Evolutionary conservation across 2,797 vertebrate species (phyloP), one percentile per base, ranked within the genome.

Genomic region (Peromyscus melanophrys): DNA sequence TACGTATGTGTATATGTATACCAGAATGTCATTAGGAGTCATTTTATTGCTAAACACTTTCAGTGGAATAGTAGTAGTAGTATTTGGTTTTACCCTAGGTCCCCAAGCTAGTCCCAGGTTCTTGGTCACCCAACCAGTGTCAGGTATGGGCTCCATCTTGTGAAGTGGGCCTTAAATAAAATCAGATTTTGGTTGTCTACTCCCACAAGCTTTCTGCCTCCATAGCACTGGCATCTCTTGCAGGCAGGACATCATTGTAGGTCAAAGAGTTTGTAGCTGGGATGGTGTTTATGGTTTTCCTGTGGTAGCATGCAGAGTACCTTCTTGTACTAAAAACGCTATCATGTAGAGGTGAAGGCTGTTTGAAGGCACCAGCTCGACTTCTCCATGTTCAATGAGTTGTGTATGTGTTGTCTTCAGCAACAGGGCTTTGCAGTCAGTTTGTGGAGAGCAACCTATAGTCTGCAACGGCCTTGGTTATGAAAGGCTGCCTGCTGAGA

Each of bases 401-500:
- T 69, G 43, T 67, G 43, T 49, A 11, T 14, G 21, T 67, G 63
- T 52, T 25, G 43, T n/a, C 43, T 85, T 49, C 83, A 85, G 43
- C 43, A 34, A 67, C 4, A 49, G 31, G 31, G 31, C 31, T 67
- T 67, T 52, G 43, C 16, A 49, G 63, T 49, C 6, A 3, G 43
- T 69, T 67, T 67, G 19, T n/a, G 65, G 43, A 67, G 63, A 14
- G 12, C 63, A 85, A 85, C 82, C 40, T 49, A 67, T 21, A 49
- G 11, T 85, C 61, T n/a, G 7, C 82, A 84, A 49, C 43, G 67
- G 46, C 63, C 12, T 67, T 6, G 19, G 1, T 67, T 67, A 67
- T 85, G 65, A 85, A 85, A 95, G 92, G 31, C 49, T 86, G 97
- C 97, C 34, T 67, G 63, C 91, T 96, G 85, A 97, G 86, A 84